These are phyloP conservation scores for Cacatua alba DNA, from an alignment of 2,113 vertebrate species.

Conservation along the genomic window DNA sequence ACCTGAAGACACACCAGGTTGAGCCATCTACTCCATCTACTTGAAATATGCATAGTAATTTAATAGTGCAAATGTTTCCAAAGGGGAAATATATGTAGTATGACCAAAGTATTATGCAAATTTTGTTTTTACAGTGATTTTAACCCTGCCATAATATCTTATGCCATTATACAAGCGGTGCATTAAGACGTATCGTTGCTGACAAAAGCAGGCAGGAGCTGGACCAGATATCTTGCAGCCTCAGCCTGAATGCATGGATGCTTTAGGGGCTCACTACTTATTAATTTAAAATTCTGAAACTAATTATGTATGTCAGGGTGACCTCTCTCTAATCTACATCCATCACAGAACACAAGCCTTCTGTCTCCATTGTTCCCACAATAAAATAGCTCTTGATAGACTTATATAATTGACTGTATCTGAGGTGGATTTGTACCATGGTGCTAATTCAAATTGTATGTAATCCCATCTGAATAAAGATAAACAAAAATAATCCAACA, in stretches of 20 bases:
- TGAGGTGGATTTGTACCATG: conserved; percentile 63
- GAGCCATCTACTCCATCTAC: background rate
- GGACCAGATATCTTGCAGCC: conserved; percentile 52
- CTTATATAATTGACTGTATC: conserved; percentile 76
- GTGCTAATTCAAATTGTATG: conserved; percentile 67
- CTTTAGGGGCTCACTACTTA: conserved; percentile 72
- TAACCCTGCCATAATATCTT: conserved; percentile 63
- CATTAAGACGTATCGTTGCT: conserved; percentile 65
- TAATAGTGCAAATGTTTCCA: conserved; percentile 62
- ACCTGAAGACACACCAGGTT: conserved; percentile 41
- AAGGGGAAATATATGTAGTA: conserved; percentile 57
- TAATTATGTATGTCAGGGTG: conserved; percentile 83
- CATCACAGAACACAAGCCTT: conserved; percentile 72
- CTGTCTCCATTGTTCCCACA: conserved; percentile 74
- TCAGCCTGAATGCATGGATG: conserved; percentile 68
- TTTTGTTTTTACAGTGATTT: conserved; percentile 72
- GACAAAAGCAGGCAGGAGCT: conserved; percentile 54
- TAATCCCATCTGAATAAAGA: conserved; percentile 72
- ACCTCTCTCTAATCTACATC: conserved; percentile 82
- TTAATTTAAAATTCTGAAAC: conserved; percentile 79
- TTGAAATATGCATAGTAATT: conserved; percentile 64
- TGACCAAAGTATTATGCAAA: conserved; percentile 71
- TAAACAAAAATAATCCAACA: conserved; percentile 74
- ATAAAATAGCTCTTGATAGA: conserved; percentile 79
- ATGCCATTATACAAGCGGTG: conserved; percentile 53